Conservation (phyloP, 2,113 vertebrate species). For the Psammodynastes pulverulentus region DNA sequence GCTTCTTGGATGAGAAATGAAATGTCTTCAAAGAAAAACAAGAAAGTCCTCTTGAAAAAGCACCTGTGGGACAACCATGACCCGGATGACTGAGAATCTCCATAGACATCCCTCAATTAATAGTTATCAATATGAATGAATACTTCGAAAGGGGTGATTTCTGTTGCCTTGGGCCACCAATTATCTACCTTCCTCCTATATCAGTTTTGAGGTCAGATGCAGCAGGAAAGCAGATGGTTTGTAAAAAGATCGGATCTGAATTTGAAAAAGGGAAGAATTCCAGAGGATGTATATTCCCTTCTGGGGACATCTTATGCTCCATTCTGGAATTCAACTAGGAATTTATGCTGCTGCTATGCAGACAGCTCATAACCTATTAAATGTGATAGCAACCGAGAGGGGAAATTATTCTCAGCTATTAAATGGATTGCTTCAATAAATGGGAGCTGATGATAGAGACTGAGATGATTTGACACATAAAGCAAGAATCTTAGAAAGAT, state of each 20-base stretch:
- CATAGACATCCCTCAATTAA: background rate
- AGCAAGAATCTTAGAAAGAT: conserved; percentile 42
- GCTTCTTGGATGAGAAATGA: no score
- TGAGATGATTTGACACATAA: conserved; percentile 39
- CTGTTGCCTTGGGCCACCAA: background rate
- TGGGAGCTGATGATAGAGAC: conserved; percentile 52
- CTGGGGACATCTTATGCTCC: background rate
- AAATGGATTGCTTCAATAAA: conserved; percentile 52
- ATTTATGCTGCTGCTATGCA: background rate
- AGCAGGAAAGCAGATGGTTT: background rate
- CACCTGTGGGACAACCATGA: no score
- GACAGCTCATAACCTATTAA: background rate
- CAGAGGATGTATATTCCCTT: background rate
- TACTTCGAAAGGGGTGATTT: background rate
- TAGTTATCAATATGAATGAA: background rate
- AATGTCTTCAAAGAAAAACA: no score
- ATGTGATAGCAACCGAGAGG: background rate
- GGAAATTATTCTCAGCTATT: conserved; percentile 32
- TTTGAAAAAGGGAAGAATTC: background rate
- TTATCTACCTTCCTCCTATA: background rate
- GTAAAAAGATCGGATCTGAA: background rate
- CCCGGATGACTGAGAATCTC: no score
- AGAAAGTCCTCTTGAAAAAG: no score
- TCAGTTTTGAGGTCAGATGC: background rate
- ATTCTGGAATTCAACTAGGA: background rate